These are phyloP conservation scores for Propithecus coquereli DNA, from an alignment of 2,113 vertebrate genomes.

Conservation along the genomic window DNA sequence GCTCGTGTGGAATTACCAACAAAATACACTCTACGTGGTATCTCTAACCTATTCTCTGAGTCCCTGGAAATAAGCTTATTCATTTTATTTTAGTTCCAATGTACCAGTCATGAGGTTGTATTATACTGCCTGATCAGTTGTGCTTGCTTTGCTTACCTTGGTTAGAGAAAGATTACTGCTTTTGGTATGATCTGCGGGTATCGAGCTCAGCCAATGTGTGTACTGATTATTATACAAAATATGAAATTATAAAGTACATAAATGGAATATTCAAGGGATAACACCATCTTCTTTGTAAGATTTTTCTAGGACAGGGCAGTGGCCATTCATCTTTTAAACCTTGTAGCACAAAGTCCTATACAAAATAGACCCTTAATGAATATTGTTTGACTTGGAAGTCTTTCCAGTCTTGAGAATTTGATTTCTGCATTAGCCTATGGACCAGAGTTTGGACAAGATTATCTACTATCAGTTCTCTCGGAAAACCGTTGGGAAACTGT, in stretches of 20 bases:
- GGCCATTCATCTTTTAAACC: not conserved
- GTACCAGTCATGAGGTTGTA: not conserved
- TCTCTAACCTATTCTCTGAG: not conserved
- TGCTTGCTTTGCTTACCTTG: not conserved
- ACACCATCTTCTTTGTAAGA: not conserved
- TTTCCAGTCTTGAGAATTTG: conserved; percentile 52
- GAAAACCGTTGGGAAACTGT: conserved; percentile 41
- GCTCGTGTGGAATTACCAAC: not conserved
- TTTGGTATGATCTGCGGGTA: not conserved
- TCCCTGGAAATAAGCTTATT: not conserved
- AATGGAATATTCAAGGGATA: not conserved
- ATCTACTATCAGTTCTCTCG: conserved; percentile 10
- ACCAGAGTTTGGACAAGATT: conserved; percentile 3
- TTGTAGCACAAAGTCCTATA: not conserved
- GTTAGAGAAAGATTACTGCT: not conserved
- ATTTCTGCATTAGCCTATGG: conserved; percentile 46
- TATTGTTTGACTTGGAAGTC: not conserved
- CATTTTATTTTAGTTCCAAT: conserved; percentile 37
- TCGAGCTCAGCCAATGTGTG: not conserved
- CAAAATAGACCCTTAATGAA: not conserved
- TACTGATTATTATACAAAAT: not conserved
- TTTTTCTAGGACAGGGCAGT: not conserved
- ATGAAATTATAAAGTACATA: not conserved
- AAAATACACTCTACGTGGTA: not conserved
- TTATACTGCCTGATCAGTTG: not conserved